Base-by-base conservation (phyloP, 2,113 vertebrate species). In the Chiloscyllium plagiosum region DNA sequence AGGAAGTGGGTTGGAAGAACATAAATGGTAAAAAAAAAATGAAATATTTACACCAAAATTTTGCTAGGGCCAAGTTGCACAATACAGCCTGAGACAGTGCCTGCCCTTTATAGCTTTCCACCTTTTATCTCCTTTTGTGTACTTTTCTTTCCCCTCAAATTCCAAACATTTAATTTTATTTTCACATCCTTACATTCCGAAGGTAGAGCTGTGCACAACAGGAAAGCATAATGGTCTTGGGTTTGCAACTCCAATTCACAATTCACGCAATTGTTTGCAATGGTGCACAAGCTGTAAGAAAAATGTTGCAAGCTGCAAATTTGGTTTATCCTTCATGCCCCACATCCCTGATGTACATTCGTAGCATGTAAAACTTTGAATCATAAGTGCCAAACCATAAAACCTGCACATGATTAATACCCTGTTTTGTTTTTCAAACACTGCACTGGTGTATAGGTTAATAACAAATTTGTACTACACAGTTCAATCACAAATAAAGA, bases 1-100 rank as follows among this genome's bases (percentile, higher is more conserved):
- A 92, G 89, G 89, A 92, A 65, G 52, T 92, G 89, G 87, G 26
- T 92, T 92, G 33, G 29, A 65, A 92, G 61, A n/a, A n/a, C 29
- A 33, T 56, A 92, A 92, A 29, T n/a, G 13, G 29, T n/a, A 65
- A 66, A 56, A 52, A 86, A 86, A 4, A 87, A 42, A 87, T 26
- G 85, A 92, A 19, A 37, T 29, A n/a, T 66, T 65, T 50, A 86
- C 47, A 86, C n/a, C 65, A 17, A 61, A 65, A 92, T 29, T 92
- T 52, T 17, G 66, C 17, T 4, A n/a, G 13, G 19, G 89, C 89
- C 89, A 89, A 50, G 52, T 13, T n/a, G 50, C 33, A 10, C 78
- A 80, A 37, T 90, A 61, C 4, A 52, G 29, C 26, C 61, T 37
- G 56, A n/a, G 56, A 92, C 56, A 92, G 29, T 15, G 26, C 24